Evolutionary conservation across 2,888 invertebrate species (phyloP), one percentile per base, ranked within the genome.

Genomic region (Mylabris sibirica): DNA sequence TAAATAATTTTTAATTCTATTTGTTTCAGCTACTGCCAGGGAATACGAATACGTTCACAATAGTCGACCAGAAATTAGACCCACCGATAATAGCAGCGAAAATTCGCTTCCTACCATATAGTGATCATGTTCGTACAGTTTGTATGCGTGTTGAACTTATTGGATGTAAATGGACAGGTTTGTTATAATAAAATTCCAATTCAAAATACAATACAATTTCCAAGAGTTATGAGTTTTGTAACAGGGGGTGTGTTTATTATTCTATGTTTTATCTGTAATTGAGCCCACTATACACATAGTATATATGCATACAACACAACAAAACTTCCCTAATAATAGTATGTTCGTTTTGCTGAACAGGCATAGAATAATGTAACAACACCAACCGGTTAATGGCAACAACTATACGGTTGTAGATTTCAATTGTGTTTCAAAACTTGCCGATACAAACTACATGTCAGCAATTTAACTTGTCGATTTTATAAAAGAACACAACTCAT

Each of bases 101-200:
- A 84, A 87, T 95, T 72, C 90, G 95, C 71, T 90, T 95, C 81
- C 89, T 94, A 78, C 95, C 95, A 9, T 93, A 92, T 85, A 92
- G 93, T 72, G 89, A 90, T 70, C 91, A 92, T 81, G 90, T 91
- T 75, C 87, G 94, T 71, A 94, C 92, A 4, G 92, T 94, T 72
- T 95, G 95, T 83, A 89, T 95, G 88, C 86, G 95, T 72, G 90
- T 94, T 63, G 95, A 95, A 86, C 86, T 95, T 75, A 89, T 93
- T 75, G 95, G 95, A 68, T 95, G 95, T 85, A 87, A 86, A 74
- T 94, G 92, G 89, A 88, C 87, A 85, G 92, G 94, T 93, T 84
- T 89, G 89, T 87, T 77, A 30, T 30, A 59, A 53, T 63, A 63
- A 64, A 24, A 44, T 60, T 64, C 14, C 49, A 60, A 14, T 60